Evolutionary conservation across 2,888 invertebrate genomes (phyloP), one percentile per base, ranked within the genome.

Genomic region (Mechanitis mazaeus): DNA sequence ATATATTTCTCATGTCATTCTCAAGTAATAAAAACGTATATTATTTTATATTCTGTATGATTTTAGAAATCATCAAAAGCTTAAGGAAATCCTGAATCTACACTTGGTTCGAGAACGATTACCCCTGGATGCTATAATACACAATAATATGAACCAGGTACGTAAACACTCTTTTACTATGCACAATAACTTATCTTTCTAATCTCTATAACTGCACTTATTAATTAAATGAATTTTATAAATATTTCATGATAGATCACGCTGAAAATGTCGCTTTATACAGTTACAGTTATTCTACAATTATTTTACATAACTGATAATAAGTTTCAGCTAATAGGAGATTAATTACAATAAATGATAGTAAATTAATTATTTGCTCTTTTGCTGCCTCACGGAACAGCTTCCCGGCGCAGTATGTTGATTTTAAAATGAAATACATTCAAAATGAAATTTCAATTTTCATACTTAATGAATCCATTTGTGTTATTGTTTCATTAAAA

Each of bases 21-120:
- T 20, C 1, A 20, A 1, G 20, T 20, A 20, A 20, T 20, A 20
- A 20, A 20, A 20, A 20, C 11, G 2, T n/a, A 5, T 3, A 47
- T 0, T 47, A 5, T 47, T 47, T 12, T 47, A 47, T 11, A 5
- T 47, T 50, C 31, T 33, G 31, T 57, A 11, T 59, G 4, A 54
- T 63, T 59, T 55, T 74, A 93, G 92, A 68, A 94, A 96, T 78
- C 93, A 92, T 70, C 91, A 93, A 64, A 93, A 92, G 70, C 91
- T 96, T 75, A 91, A 91, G 68, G 95, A 96, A 67, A 94, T 97
- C 72, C 84, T 97, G 58, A 94, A 94, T 72, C 92, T 97, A 77
- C 97, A 97, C 83, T 90, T 96, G 69, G 95, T 97, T 28, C 92
- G 93, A 66, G 94, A 95, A 72, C 91, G 94, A 64, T 86, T 97